phyloP scores from a whole-genome alignment of 2,888 invertebrate genomes.

The Acanthosepion lycidas region DNA sequence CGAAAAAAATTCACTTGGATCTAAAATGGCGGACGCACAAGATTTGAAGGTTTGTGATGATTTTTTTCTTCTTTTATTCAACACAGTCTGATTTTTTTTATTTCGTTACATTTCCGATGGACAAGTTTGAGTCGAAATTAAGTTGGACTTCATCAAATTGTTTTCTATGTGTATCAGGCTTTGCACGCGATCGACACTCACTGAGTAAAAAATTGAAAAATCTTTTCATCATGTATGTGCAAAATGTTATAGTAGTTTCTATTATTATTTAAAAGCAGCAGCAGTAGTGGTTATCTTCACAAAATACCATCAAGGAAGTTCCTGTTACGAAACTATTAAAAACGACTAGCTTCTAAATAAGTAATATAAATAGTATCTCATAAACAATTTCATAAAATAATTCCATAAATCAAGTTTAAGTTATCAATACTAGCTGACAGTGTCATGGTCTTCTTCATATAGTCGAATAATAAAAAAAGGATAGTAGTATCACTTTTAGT shows the following conservation, averaged over 20 bases:
- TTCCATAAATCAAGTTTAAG: not conserved
- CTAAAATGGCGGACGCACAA: constrained; percentile 46
- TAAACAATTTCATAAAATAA: not conserved
- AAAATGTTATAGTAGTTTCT: constrained; percentile 3
- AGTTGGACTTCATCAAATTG: not conserved
- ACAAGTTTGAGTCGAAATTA: not conserved
- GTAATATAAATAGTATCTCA: not conserved
- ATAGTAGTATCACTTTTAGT: not conserved
- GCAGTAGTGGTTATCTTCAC: not conserved
- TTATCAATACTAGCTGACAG: not conserved
- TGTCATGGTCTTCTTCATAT: not conserved
- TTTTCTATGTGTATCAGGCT: not conserved
- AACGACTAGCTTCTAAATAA: not conserved
- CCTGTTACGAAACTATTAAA: not conserved
- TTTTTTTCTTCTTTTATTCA: constrained; percentile 6
- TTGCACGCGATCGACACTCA: not conserved
- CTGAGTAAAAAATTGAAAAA: not conserved
- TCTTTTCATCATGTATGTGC: not conserved
- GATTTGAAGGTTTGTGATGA: constrained; percentile 47
- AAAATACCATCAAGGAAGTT: constrained; percentile 20
- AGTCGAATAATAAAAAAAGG: not conserved
- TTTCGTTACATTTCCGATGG: not conserved
- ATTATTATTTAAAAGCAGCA: constrained; percentile 9
- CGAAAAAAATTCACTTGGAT: constrained; percentile 41
- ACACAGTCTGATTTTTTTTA: not conserved